phyloP scores from a whole-genome alignment of 2,888 invertebrate genomes.

The Lepidochrysops patricia region DNA sequence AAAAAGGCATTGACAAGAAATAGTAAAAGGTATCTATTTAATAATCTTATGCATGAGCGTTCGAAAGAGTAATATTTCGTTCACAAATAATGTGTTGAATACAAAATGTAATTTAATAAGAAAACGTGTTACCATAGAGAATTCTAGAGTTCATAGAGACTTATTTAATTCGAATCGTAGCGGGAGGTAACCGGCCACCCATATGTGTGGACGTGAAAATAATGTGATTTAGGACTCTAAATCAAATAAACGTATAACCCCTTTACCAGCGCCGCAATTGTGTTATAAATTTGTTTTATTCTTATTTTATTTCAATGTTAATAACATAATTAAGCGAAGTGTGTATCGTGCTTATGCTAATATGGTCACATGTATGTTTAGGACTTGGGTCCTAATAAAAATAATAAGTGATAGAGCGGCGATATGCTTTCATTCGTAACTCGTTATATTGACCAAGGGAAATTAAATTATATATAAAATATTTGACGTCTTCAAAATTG shows the following conservation, averaged over 20 bases:
- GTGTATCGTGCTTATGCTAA: neutral
- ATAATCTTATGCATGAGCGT: neutral
- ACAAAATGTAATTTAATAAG: slow-evolving; percentile 10
- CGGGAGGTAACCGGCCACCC: slow-evolving; percentile 50
- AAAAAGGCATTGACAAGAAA: neutral
- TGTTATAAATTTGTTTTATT: slow-evolving; percentile 6
- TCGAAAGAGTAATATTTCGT: neutral
- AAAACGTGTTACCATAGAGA: slow-evolving; percentile 2
- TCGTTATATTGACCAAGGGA: too few relatives aligned
- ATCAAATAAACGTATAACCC: slow-evolving; percentile 42
- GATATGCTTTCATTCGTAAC: too few relatives aligned
- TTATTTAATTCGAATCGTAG: slow-evolving; percentile 38
- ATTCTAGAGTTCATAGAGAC: slow-evolving; percentile 29
- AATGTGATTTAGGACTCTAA: slow-evolving; percentile 36
- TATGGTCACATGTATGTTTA: neutral
- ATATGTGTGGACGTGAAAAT: slow-evolving; percentile 52
- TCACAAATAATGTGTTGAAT: neutral
- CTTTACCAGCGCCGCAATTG: slow-evolving; percentile 35
- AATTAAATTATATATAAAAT: too few relatives aligned
- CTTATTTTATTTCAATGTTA: neutral
- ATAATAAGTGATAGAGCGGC: too few relatives aligned
- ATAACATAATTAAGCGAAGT: neutral
- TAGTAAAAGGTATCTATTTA: neutral
- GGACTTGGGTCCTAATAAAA: too few relatives aligned
- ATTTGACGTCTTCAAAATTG: too few relatives aligned